These are phyloP conservation scores for Luehdorfia chinensis DNA, from an alignment of 1,140 invertebrate genomes.

Conservation along the genomic window DNA sequence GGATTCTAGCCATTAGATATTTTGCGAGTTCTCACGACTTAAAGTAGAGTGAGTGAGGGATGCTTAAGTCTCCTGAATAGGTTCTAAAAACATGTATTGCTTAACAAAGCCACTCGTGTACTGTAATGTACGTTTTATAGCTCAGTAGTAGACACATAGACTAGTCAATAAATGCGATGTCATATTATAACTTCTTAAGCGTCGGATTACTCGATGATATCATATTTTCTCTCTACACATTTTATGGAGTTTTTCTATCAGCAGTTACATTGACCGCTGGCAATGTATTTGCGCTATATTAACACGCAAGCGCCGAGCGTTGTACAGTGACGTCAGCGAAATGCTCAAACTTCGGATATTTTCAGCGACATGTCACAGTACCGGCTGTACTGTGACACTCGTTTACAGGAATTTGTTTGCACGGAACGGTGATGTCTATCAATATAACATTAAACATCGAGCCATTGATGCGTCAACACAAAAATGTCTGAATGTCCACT, in stretches of 20 bases:
- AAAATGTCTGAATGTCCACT: too few species aligned
- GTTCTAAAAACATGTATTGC: too few species aligned
- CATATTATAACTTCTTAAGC: background rate
- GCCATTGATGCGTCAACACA: background rate
- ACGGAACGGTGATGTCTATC: background rate
- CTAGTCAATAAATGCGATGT: background rate
- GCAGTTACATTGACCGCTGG: slow-evolving; percentile 6
- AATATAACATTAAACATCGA: slow-evolving; percentile 7
- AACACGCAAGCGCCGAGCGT: slow-evolving; percentile 8
- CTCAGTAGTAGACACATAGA: background rate
- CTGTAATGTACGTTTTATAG: background rate
- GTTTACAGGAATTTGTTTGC: slow-evolving; percentile 15
- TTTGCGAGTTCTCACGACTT: too few species aligned
- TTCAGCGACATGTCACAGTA: background rate
- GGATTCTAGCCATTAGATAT: too few species aligned
- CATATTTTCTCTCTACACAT: background rate
- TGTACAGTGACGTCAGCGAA: slow-evolving; percentile 6
- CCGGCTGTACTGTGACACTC: slow-evolving; percentile 1
- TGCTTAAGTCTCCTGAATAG: too few species aligned
- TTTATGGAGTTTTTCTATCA: background rate
- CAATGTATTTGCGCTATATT: background rate
- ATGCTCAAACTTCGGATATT: background rate
- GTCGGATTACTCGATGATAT: slow-evolving; percentile 9
- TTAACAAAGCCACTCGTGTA: too few species aligned
- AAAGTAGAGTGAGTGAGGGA: too few species aligned